Evolutionary conservation across 2,888 invertebrate species (phyloP).

Genomic region (Lasioglossum pauxillum): DNA sequence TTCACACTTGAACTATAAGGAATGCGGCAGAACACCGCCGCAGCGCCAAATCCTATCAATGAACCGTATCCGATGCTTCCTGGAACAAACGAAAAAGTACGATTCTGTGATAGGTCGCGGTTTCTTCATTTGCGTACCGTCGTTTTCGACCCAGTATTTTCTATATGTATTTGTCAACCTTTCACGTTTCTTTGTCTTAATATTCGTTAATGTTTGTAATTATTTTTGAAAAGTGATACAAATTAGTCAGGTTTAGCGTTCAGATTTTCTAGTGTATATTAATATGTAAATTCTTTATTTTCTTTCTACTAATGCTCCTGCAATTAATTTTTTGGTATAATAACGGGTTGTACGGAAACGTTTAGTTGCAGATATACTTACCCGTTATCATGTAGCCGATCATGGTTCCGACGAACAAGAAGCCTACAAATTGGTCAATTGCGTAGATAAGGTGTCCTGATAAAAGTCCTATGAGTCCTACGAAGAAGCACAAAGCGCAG

Average conservation of each 20-base stretch:
- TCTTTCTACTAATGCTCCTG: not conserved
- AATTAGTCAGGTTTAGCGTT: no score
- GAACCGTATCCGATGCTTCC: not conserved
- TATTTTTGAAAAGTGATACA: no score
- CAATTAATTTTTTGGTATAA: not conserved
- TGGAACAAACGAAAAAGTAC: constrained; percentile 22
- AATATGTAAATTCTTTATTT: not conserved
- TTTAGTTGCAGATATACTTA: not conserved
- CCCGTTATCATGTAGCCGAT: constrained; percentile 84
- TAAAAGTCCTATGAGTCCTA: constrained; percentile 88
- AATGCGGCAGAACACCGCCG: not conserved
- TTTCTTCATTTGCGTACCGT: not conserved
- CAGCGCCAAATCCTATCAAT: not conserved
- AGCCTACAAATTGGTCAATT: constrained; percentile 87
- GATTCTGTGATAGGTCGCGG: not conserved
- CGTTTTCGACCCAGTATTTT: not conserved
- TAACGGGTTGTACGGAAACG: not conserved
- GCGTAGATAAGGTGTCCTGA: constrained; percentile 89
- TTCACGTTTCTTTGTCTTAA: no score
- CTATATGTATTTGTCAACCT: no score
- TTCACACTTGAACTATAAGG: constrained; percentile 85
- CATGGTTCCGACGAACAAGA: constrained; percentile 86
- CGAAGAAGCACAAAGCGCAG: constrained; percentile 86
- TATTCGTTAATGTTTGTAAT: no score
- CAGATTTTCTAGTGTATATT: no score